These are phyloP conservation scores for Diplosoma virens DNA, from an alignment of 23 tunicate species.

Conservation along the genomic window DNA sequence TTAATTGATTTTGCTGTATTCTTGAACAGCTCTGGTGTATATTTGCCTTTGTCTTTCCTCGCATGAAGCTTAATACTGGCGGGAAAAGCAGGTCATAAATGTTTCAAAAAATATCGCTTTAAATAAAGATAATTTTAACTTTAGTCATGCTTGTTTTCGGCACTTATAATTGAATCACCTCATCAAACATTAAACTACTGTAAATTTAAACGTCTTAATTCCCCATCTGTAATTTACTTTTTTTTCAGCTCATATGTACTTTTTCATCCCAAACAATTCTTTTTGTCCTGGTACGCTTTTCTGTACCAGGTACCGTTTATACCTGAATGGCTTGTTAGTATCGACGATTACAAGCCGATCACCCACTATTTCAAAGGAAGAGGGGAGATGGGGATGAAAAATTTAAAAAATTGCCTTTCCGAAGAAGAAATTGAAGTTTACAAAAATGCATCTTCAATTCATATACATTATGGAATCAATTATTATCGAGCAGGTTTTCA, in stretches of 20 bases:
- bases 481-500: slow-evolving; percentile 56
- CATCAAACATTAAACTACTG: too few species aligned
- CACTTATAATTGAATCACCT: too few species aligned
- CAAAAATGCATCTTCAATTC: slow-evolving; percentile 20
- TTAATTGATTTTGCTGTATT: too few species aligned
- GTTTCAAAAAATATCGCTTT: too few species aligned
- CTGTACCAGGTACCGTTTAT: slow-evolving; percentile 52
- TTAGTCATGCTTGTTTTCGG: too few species aligned
- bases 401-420: slow-evolving; percentile 9
- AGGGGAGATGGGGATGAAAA: slow-evolving; percentile 32
- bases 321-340: slow-evolving; percentile 43
- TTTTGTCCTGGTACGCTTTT: slow-evolving; percentile 26
- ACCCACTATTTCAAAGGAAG: not conserved
- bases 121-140: too few species aligned
- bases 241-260: not conserved
- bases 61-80: too few species aligned
- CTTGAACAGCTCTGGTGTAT: too few species aligned
- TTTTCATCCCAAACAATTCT: not conserved
- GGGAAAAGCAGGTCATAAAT: too few species aligned
- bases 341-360: slow-evolving; percentile 29
- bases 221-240: too few species aligned
- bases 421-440: slow-evolving; percentile 53
- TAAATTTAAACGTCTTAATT: not conserved
- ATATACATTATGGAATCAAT: slow-evolving; percentile 32
- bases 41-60: too few species aligned